Conservation (phyloP, 2,113 vertebrate genomes). For the Fulmarus glacialis region DNA sequence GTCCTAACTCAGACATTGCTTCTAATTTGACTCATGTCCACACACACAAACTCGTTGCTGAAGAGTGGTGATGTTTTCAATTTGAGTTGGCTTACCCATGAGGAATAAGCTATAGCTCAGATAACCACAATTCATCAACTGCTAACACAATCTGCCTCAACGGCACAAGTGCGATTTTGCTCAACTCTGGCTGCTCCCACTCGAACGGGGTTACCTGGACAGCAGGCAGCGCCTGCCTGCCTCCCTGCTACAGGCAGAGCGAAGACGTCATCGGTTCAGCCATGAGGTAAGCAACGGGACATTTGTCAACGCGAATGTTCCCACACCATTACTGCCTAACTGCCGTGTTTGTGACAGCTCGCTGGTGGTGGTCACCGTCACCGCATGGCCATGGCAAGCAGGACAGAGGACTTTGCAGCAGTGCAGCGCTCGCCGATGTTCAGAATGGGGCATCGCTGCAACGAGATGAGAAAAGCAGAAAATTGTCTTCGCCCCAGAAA, state of each 20-base stretch:
- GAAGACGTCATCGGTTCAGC: accelerated
- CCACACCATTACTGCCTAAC: neutral
- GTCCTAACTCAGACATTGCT: neutral
- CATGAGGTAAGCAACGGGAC: accelerated
- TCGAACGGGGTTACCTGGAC: neutral
- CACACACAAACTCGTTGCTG: neutral
- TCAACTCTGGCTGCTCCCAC: neutral
- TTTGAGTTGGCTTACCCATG: constrained; percentile 11
- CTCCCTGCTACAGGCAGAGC: neutral
- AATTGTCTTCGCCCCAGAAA: neutral
- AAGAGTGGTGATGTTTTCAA: constrained; percentile 37
- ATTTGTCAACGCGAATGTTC: accelerated
- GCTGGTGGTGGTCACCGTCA: neutral
- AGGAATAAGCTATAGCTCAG: constrained; percentile 47
- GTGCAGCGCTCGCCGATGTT: accelerated
- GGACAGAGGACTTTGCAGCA: neutral
- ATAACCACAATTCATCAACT: constrained; percentile 44
- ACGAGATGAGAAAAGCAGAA: neutral
- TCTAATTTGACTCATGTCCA: constrained; percentile 31
- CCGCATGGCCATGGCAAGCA: accelerated
- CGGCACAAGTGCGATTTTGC: neutral
- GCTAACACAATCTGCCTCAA: neutral
- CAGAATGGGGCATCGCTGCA: neutral
- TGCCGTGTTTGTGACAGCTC: neutral
- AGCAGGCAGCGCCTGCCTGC: neutral